These are phyloP conservation scores for Synergus itoensis DNA, from an alignment of 2,888 invertebrate species.

Conservation along the genomic window DNA sequence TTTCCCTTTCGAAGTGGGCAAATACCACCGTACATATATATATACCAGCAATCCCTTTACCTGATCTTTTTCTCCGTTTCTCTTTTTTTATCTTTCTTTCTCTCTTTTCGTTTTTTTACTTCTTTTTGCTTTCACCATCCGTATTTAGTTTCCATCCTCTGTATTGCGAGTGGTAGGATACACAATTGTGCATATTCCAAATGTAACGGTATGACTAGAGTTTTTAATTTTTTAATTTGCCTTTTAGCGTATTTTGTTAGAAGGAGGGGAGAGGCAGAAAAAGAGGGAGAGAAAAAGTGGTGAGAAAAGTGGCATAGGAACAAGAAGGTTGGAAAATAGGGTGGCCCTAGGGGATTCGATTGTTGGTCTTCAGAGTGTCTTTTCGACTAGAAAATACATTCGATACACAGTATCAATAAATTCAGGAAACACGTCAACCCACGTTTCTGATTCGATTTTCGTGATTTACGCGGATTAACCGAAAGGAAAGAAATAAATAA, in stretches of 20 bases:
- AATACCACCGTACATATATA: slow-evolving; percentile 16
- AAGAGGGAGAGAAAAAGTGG: too few species aligned
- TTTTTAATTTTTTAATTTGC: too few species aligned
- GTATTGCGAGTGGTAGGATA: too few species aligned
- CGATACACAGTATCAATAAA: background rate
- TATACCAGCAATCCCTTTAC: slow-evolving; percentile 12
- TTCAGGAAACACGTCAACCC: background rate
- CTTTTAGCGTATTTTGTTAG: too few species aligned
- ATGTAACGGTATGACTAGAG: too few species aligned
- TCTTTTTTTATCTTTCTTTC: background rate
- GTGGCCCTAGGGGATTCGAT: background rate
- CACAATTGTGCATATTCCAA: too few species aligned
- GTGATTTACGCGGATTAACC: background rate
- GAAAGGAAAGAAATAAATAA: background rate
- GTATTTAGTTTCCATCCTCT: background rate
- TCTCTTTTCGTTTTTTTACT: background rate
- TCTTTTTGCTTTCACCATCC: background rate
- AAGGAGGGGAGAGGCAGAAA: too few species aligned
- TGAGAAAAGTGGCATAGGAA: too few species aligned
- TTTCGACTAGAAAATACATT: background rate
- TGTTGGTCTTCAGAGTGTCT: background rate
- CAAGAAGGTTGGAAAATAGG: too few species aligned
- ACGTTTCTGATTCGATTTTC: background rate
- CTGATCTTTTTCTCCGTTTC: background rate
- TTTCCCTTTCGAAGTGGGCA: slow-evolving; percentile 16